Evolutionary conservation across 2,888 invertebrate species (phyloP), one percentile per base, ranked within the genome.

Genomic region (Diarsia brunnea): DNA sequence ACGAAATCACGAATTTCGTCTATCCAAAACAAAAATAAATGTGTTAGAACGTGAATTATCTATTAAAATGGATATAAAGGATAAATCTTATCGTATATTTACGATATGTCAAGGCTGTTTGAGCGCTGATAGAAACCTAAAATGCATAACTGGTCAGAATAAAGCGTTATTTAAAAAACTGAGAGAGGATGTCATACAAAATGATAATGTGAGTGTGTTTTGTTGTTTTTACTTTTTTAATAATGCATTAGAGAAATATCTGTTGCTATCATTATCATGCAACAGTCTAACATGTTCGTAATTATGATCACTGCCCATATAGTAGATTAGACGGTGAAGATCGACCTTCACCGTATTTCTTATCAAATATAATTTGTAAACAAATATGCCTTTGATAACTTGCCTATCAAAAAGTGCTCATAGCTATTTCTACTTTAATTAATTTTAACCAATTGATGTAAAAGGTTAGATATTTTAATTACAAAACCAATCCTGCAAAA

Each of bases 31-130:
- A 78, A 63, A 71, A 69, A 53, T 69, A 58, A 68, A 66, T 70
- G 43, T 55, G 11, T 51, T 53, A 69, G 51, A 19, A 51, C 38
- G 1, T 2, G 31, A 66, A 38, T 55, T 69, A 72, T 66, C 16
- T 63, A 65, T 55, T 55, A 85, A 2, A 75, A 84, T 85, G 84
- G 73, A 84, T 14, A 8, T 73, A 31, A 83, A 75, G 60, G 38
- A 70, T 43, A 70, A 85, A 61, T 65, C 49, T 69, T 65, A 69
- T n/a, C 16, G 11, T 21, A 24, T 72, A 64, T 63, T 75, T 7
- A 24, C 53, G n/a, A 19, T 79, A 49, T 84, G 84, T 16, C 69
- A 85, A 27, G 84, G 84, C 24, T 84, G 84, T 66, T 75, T 84
- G 49, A 85, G 84, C 55, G 21, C 79, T 21, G 86, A 83, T 53